phyloP scores from a whole-genome alignment of 2,113 vertebrate genomes.

The Leiothrix lutea region DNA sequence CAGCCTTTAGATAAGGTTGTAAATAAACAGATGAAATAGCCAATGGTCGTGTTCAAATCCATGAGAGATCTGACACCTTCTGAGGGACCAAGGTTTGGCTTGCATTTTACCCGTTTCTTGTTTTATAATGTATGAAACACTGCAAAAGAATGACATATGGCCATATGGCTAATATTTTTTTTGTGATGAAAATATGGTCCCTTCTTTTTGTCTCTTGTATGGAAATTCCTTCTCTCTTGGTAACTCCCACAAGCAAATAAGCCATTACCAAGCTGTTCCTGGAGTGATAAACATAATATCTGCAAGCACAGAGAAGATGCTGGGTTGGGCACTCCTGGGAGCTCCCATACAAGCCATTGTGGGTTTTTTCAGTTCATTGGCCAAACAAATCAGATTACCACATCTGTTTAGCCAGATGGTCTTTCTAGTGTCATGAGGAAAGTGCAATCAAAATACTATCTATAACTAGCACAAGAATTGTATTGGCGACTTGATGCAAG shows the following conservation, averaged over 20 bases:
- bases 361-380: background rate
- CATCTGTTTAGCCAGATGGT: slow-evolving; percentile 36
- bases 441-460: background rate
- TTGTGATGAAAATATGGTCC: background rate
- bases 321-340: background rate
- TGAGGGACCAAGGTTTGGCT: background rate
- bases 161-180: background rate
- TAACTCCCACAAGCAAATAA: background rate
- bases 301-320: background rate
- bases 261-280: background rate
- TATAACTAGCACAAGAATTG: background rate
- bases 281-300: background rate
- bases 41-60: background rate
- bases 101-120: background rate
- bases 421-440: background rate
- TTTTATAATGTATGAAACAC: background rate
- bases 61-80: background rate
- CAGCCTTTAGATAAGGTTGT: background rate
- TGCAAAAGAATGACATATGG: background rate
- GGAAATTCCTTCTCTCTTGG: background rate
- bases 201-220: background rate
- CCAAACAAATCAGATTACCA: slow-evolving; percentile 21
- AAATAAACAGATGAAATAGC: background rate
- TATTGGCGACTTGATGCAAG: background rate
- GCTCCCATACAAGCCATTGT: background rate